Base-by-base conservation (phyloP, 1,140 invertebrate species). In the Cydia pomonella region DNA sequence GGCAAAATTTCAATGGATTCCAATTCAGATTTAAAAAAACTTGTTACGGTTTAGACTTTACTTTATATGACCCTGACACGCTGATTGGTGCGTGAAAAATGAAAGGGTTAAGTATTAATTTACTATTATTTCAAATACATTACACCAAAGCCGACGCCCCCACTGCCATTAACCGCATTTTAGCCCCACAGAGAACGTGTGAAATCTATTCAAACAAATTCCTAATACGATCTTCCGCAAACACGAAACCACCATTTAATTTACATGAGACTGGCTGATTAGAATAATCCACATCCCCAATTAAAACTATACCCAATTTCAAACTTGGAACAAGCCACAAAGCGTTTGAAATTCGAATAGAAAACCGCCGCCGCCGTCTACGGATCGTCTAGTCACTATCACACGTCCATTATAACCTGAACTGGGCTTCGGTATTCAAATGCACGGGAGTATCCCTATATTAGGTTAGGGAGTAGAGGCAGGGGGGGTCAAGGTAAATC, bases 351-450 rank as follows among this genome's bases (percentile, higher is more conserved):
- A 80, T 83, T 77, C 79, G 76, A 85, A 69, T 18, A 38, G 27
- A 13, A 66, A 69, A 84, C 85, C 79, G 77, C 78, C 76, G 77
- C 78, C 77, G 78, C 81, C 83, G 89, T 91, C 89, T 91, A 87
- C 87, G 79, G 80, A 78, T 83, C 89, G 89, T 91, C 89, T 91
- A 91, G 89, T 84, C 86, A 81, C 80, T 76, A 78, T 76, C 83
- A 82, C 80, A 81, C 74, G 80, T 83, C 89, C 87, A 89, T 6
- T 25, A n/a, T 77, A 79, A 18, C 0, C 18, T 72, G 87, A 84
- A 16, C 87, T 75, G 76, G 72, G 80, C 75, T 73, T 74, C 80
- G 53, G 76, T 80, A 89, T 84, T 82, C 76, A 81, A 78, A 78
- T 75, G 75, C 82, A 80, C 82, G 76, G 64, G 69, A 62, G 38